A percentile compares a stretch with the other conserved stretches of the same genome.
Evolutionary conservation across 2,797 vertebrate genomes (phyloP).

Genomic region (Hyperoplus lanceolatus): DNA sequence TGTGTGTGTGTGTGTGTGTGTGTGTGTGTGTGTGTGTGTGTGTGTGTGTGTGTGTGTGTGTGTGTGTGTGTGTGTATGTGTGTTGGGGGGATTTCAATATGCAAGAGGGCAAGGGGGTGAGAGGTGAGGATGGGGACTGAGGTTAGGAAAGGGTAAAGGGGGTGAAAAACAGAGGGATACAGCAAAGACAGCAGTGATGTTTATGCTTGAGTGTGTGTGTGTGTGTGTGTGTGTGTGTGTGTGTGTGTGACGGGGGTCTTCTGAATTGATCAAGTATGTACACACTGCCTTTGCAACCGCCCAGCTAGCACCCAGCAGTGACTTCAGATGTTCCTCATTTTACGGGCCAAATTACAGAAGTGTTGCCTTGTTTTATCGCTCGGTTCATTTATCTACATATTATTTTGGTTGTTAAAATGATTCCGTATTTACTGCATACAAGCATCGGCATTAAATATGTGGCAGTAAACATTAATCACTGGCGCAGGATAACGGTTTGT

Average conservation of each 20-base stretch:
- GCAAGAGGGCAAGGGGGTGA: slow-evolving; percentile 6
- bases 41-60: no score
- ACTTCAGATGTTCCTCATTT: neutral
- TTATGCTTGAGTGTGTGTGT: neutral
- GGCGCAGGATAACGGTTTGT: neutral
- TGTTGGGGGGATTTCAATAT: neutral
- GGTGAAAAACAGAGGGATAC: slow-evolving; percentile 6
- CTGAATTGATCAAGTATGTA: no score
- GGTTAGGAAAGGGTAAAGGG: slow-evolving; percentile 30
- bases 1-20: no score
- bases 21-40: no score
- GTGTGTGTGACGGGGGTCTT: neutral
- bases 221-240: slow-evolving; percentile 9
- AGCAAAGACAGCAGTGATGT: slow-evolving; percentile 14
- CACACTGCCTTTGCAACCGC: neutral
- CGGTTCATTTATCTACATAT: neutral
- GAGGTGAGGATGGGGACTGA: slow-evolving; percentile 14
- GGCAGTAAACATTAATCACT: slow-evolving; percentile 15
- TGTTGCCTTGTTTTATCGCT: neutral
- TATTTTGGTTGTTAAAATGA: slow-evolving; percentile 10
- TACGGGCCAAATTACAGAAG: neutral
- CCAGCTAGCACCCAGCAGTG: neutral
- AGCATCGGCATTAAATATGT: neutral
- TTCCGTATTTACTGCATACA: slow-evolving; percentile 7
- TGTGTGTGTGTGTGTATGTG: no score